phyloP scores from a whole-genome alignment of 2,113 vertebrate genomes.

The Zosterops hypoxanthus region DNA sequence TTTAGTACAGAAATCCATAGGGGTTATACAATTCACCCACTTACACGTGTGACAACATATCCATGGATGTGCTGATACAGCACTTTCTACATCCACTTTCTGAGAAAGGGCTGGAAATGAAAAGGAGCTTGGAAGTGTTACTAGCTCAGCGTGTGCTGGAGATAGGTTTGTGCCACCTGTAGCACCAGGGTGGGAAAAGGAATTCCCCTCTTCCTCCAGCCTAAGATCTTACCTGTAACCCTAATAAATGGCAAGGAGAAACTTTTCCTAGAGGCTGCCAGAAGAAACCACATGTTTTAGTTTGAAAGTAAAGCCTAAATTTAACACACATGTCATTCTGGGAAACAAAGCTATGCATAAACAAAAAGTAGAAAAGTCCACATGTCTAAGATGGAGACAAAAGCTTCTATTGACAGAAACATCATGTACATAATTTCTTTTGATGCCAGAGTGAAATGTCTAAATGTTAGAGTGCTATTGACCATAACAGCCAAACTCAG shows the following conservation, averaged over 20 bases:
- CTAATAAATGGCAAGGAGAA: background rate
- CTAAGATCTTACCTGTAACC: background rate
- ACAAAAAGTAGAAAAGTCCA: background rate
- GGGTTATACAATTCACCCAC: background rate
- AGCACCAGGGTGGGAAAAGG: background rate
- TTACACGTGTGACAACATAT: fast-evolving
- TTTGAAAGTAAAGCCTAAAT: background rate
- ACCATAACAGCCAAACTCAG: background rate
- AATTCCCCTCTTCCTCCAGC: background rate
- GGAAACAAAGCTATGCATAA: background rate
- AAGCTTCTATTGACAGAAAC: background rate
- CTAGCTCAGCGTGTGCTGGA: background rate
- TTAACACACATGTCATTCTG: background rate
- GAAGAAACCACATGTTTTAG: background rate
- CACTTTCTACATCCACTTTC: background rate
- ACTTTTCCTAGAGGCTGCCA: background rate
- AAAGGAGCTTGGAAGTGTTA: background rate
- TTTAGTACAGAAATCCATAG: fast-evolving
- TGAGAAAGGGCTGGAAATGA: background rate
- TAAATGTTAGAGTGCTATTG: background rate
- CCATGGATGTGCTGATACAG: background rate
- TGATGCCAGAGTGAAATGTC: fast-evolving
- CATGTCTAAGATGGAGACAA: background rate
- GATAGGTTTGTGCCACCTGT: background rate
- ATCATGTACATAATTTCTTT: background rate